Conservation (phyloP, 2,888 invertebrate genomes). For the Latrodectus elegans region DNA sequence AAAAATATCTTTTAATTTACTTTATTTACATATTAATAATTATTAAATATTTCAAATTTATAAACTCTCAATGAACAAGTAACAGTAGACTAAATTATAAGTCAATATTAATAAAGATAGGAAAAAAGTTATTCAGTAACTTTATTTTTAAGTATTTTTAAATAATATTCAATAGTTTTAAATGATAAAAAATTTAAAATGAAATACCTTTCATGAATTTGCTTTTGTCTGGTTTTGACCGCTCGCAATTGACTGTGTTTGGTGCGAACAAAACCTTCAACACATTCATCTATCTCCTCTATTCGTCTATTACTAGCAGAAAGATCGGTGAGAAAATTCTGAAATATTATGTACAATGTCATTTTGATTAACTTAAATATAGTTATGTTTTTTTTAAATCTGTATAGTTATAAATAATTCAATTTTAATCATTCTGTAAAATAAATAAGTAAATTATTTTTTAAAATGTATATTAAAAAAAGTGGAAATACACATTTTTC, state of each 20-base stretch:
- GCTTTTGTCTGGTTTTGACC: conserved; percentile 84
- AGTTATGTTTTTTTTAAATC: not conserved
- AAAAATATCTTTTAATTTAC: too few species aligned
- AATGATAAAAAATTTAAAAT: not conserved
- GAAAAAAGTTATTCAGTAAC: not conserved
- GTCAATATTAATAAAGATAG: too few species aligned
- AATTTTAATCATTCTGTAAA: not conserved
- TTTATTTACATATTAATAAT: too few species aligned
- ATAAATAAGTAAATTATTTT: not conserved
- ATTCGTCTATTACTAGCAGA: conserved; percentile 94
- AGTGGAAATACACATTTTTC: too few species aligned
- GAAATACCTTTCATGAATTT: conserved; percentile 83
- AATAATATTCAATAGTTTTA: not conserved
- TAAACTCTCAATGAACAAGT: too few species aligned
- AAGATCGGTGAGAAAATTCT: conserved; percentile 95
- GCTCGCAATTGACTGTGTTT: conserved; percentile 91
- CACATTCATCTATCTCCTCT: conserved; percentile 90
- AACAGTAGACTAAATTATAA: too few species aligned
- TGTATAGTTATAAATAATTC: too few species aligned
- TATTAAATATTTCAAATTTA: too few species aligned
- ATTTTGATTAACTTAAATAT: not conserved
- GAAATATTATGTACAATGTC: conserved; percentile 48
- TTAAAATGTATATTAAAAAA: not conserved
- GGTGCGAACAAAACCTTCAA: conserved; percentile 87
- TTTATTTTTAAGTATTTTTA: not conserved